Percentiles rank a stretch among this genome's conserved stretches.
phyloP scores from a whole-genome alignment of 2,113 vertebrate species.

The Chaetodon trifascialis region DNA sequence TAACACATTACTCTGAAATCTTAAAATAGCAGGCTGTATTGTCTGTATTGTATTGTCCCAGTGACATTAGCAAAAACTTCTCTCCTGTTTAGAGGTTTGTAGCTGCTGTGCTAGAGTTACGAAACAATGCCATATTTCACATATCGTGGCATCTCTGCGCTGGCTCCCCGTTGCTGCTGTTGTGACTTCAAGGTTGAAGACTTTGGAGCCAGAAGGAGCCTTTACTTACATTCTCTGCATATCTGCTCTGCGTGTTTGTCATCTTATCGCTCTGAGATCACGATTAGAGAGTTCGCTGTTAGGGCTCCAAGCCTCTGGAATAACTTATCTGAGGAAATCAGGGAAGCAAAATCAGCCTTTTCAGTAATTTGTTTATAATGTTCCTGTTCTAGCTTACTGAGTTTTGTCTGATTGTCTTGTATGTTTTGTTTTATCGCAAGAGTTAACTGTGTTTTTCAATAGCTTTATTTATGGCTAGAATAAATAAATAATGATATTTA shows the following conservation, averaged over 20 bases:
- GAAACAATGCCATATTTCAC: not conserved
- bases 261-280: not conserved
- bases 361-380: not conserved
- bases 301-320: not conserved
- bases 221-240: not conserved
- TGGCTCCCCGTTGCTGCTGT: not conserved
- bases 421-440: not conserved
- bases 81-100: not conserved
- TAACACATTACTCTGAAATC: not conserved
- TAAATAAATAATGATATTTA: too few relatives aligned
- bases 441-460: not conserved
- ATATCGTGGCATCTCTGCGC: not conserved
- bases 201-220: not conserved
- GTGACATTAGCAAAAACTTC: not conserved
- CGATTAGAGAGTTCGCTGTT: not conserved
- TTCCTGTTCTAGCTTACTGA: not conserved
- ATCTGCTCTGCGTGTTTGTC: not conserved
- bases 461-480: too few relatives aligned
- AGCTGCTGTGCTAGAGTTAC: not conserved
- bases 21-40: not conserved
- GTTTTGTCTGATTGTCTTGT: not conserved
- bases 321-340: not conserved
- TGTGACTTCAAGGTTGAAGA: not conserved
- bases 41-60: not conserved
- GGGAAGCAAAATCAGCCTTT: too few relatives aligned